These are phyloP conservation scores for Ceryle rudis DNA, from an alignment of 2,797 vertebrate species.

Conservation along the genomic window DNA sequence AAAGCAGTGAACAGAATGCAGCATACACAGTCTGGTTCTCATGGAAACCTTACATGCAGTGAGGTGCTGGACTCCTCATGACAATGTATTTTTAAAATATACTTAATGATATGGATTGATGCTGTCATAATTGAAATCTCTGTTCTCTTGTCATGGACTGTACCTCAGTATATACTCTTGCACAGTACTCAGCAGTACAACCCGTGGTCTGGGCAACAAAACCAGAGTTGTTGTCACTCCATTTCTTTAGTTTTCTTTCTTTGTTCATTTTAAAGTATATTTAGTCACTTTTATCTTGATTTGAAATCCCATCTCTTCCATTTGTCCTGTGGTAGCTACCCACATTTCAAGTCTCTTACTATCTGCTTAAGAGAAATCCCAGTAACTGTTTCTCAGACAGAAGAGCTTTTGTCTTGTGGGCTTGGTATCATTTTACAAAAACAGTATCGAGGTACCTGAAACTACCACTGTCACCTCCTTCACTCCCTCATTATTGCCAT, in stretches of 20 bases:
- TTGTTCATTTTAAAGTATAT: not conserved
- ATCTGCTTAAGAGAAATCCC: not conserved
- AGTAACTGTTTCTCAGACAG: not conserved
- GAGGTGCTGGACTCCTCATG: not conserved
- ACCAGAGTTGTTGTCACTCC: not conserved
- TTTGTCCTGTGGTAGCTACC: not conserved
- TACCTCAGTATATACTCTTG: not conserved
- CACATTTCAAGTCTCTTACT: not conserved
- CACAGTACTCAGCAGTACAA: not conserved
- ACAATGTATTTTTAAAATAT: not conserved
- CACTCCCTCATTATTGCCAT: not conserved
- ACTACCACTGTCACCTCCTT: not conserved
- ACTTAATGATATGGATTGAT: not conserved
- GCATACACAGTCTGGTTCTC: rapidly evolving
- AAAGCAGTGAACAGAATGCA: not conserved
- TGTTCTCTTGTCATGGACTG: not conserved
- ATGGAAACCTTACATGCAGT: not conserved
- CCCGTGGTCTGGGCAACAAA: not conserved
- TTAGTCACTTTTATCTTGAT: not conserved
- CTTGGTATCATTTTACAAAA: not conserved
- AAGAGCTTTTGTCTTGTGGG: not conserved
- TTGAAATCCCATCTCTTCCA: not conserved
- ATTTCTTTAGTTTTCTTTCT: not conserved
- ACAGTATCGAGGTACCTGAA: not conserved
- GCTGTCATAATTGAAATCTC: not conserved